Percentiles rank a stretch among this genome's conserved stretches.
Conservation (phyloP, 2,797 vertebrate species). For the Threskiornis aethiopicus region DNA sequence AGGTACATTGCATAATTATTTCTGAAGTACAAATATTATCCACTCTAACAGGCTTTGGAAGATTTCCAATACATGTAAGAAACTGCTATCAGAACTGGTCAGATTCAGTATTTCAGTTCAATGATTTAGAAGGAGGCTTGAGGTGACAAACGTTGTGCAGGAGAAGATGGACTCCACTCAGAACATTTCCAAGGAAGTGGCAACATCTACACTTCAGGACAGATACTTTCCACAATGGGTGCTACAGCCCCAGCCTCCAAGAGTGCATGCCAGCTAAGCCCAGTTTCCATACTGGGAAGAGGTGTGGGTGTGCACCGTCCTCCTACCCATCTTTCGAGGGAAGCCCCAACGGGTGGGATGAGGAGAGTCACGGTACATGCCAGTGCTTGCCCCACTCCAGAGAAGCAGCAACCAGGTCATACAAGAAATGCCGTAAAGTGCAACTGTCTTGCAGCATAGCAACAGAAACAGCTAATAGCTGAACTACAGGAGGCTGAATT, state of each 20-base stretch:
- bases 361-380: not conserved
- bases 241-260: not conserved
- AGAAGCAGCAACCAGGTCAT: not conserved
- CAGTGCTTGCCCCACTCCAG: not conserved
- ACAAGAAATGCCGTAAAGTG: not conserved
- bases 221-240: not conserved
- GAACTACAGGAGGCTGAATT: not conserved
- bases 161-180: not conserved
- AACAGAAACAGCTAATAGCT: not conserved
- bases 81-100: not conserved
- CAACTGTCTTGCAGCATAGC: not conserved
- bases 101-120: not conserved
- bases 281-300: not conserved
- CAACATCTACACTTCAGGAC: not conserved
- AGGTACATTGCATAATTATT: not conserved
- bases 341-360: not conserved
- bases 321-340: not conserved
- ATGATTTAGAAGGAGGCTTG: not conserved
- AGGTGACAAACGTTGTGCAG: not conserved
- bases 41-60: not conserved
- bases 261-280: not conserved
- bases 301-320: not conserved
- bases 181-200: not conserved
- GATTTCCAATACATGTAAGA: not conserved
- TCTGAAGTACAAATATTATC: not conserved